Base-by-base conservation (phyloP, 2,888 invertebrate species). In the Pollenia griseotomentosa region DNA sequence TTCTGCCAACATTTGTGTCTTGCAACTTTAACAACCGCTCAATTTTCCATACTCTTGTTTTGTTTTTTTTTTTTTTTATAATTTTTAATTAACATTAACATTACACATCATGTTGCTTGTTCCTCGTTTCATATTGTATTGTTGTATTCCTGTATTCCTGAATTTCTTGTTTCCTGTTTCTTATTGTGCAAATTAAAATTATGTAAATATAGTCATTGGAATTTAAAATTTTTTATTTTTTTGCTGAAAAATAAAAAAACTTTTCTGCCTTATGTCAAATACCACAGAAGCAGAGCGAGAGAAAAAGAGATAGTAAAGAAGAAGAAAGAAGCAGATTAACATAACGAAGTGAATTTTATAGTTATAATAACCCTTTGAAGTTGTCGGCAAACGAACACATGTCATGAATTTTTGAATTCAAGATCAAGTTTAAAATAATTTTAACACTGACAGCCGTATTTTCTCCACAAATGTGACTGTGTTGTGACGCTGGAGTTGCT, bases 351-450 rank as follows among this genome's bases (percentile, higher is more conserved):
- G 63, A 63, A 81, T 81, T 65, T 74, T 48, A 40, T 77, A 68
- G 42, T 83, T 66, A 79, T 71, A 63, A 65, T 61, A 74, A 79
- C 74, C 79, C 84, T 85, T 85, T 85, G 79, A 80, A 85, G 84
- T 74, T 53, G 70, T 46, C 63, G 46, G 16, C 48, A 16, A 19
- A 9, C 48, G 23, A 83, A 73, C 83, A 84, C 78, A 84, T 84
- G 78, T 79, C 59, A 74, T 74, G 79, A 80, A 74, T 80, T 83
- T n/a, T 77, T 53, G 63, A 77, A 83, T 84, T 85, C 79, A 85
- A 85, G 84, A 85, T 85, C 84, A 85, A 85, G 84, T 85, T 85
- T 74, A 84, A 84, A 84, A 77, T 83, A 77, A 68, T 75, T 82
- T 57, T 23, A 40, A 14, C 55, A 42, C 44, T 71, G 71, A 51